Evolutionary conservation across 2,888 invertebrate genomes (phyloP).

Genomic region (Lasioglossum pauxillum): DNA sequence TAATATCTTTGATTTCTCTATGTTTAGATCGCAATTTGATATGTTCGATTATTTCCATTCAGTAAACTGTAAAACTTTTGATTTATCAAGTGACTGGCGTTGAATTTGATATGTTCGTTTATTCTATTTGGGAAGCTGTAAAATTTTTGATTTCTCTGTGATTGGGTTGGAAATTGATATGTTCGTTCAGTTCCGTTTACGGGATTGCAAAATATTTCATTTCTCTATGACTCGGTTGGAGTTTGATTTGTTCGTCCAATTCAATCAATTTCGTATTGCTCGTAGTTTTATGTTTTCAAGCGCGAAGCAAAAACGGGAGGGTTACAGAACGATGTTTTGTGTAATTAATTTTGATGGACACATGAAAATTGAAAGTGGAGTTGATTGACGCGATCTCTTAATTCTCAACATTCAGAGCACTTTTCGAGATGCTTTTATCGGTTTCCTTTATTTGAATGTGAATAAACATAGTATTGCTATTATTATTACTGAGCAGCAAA

Average conservation of each 20-base stretch:
- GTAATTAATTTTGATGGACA: not conserved
- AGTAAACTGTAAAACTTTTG: not conserved
- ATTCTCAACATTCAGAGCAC: not conserved
- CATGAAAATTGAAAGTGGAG: not conserved
- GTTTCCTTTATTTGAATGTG: not conserved
- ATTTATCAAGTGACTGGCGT: not conserved
- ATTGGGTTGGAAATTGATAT: not conserved
- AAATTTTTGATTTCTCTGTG: not conserved
- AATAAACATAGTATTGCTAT: conserved; percentile 1
- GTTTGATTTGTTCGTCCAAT: not conserved
- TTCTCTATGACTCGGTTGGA: not conserved
- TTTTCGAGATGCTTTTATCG: not conserved
- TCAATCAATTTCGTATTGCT: not conserved
- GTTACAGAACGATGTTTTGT: not conserved
- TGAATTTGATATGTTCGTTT: no score
- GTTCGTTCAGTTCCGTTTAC: not conserved
- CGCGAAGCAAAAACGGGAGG: not conserved
- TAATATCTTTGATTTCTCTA: not conserved
- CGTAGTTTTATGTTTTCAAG: not conserved
- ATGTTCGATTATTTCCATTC: no score
- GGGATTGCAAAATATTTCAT: no score
- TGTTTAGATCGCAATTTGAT: no score
- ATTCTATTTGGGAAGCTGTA: no score
- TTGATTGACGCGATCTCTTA: not conserved
- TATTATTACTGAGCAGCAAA: conserved; percentile 2